Conservation (phyloP, 2,888 invertebrate genomes). For the Bellardia bayeri region DNA sequence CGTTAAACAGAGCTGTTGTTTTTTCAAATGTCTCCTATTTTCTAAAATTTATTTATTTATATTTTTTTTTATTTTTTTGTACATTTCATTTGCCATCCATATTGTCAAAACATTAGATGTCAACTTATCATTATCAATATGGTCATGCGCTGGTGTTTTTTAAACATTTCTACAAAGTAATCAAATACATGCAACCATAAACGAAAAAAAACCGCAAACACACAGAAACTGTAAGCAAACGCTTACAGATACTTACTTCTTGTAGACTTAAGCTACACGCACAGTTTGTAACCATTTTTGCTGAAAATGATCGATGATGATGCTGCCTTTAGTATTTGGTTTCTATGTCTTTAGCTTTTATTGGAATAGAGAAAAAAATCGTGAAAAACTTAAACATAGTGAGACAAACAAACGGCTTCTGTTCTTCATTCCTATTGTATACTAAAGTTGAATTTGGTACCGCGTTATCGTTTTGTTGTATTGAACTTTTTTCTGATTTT, state of each 20-base stretch:
- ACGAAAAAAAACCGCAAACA: not conserved
- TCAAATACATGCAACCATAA: conserved; percentile 59
- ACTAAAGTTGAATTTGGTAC: conserved; percentile 54
- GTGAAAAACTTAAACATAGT: not conserved
- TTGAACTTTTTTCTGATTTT: conserved; percentile 43
- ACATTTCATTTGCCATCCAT: conserved; percentile 64
- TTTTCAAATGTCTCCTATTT: conserved; percentile 37
- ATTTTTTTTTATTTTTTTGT: conserved; percentile 14
- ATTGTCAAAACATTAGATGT: conserved; percentile 74
- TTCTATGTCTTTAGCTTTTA: conserved; percentile 17
- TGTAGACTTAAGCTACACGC: conserved; percentile 47
- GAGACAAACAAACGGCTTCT: conserved; percentile 42
- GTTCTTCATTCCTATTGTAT: conserved; percentile 52
- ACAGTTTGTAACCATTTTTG: conserved; percentile 71
- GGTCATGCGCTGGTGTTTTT: conserved; percentile 73
- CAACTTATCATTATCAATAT: conserved; percentile 74
- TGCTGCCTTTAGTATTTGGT: conserved; percentile 66
- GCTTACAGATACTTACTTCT: conserved; percentile 2
- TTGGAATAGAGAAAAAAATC: not conserved
- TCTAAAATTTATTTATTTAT: conserved; percentile 14
- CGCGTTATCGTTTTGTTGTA: conserved; percentile 59
- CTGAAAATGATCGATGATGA: conserved; percentile 74
- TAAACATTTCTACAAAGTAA: conserved; percentile 71
- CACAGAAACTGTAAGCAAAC: not conserved
- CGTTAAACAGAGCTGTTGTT: conserved; percentile 68